A percentile compares a stretch with the other conserved stretches of the same genome.
phyloP scores from a whole-genome alignment of 2,888 invertebrate genomes.

The Oithona nana region DNA sequence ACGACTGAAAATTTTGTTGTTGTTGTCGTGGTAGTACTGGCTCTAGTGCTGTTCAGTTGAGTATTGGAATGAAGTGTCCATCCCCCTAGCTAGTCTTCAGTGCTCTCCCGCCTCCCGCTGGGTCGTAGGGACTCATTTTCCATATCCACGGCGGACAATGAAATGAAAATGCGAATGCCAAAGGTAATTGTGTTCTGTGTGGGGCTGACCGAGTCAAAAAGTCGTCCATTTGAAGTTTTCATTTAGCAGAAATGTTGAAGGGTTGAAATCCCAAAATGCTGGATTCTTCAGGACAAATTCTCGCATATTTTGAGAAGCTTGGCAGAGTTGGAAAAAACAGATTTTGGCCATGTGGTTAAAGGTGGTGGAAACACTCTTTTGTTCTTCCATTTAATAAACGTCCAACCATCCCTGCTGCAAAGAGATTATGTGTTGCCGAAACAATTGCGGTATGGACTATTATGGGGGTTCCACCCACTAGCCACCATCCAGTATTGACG shows the following conservation, averaged over 20 bases:
- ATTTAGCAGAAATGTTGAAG: too few relatives aligned
- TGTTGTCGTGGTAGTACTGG: not conserved
- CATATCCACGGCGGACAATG: not conserved
- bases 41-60: too few relatives aligned
- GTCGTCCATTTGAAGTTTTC: too few relatives aligned
- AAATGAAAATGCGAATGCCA: not conserved
- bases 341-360: too few relatives aligned
- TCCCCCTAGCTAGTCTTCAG: not conserved
- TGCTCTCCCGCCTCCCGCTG: not conserved
- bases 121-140: not conserved
- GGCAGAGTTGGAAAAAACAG: too few relatives aligned
- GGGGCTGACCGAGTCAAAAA: not conserved
- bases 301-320: too few relatives aligned
- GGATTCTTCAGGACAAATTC: too few relatives aligned
- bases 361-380: too few relatives aligned
- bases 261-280: too few relatives aligned
- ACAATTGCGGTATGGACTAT: not conserved
- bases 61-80: not conserved
- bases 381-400: not conserved
- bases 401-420: too few relatives aligned
- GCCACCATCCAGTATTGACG: too few relatives aligned
- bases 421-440: not conserved
- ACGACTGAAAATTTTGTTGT: not conserved
- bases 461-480: too few relatives aligned
- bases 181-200: not conserved